Conservation (phyloP, 2,797 vertebrate species). For the Ptychadena robeensis region DNA sequence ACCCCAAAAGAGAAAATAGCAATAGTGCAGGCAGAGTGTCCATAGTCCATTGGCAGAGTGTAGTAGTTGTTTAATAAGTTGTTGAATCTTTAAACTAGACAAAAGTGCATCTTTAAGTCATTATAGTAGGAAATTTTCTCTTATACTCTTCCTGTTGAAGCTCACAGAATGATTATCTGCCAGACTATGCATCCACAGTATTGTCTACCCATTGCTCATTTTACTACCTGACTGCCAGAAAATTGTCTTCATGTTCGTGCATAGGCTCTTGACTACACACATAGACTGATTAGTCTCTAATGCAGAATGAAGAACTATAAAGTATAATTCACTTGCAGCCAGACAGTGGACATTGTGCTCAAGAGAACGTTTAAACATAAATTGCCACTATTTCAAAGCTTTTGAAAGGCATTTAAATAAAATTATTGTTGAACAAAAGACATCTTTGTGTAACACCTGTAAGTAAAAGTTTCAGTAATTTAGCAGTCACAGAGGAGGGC, state of each 20-base stretch:
- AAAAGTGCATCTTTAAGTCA: not conserved
- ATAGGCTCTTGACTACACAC: constrained; percentile 8
- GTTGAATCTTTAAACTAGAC: not conserved
- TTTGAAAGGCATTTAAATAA: not conserved
- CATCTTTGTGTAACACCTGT: not conserved
- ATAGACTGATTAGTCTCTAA: constrained; percentile 1
- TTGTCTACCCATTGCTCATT: not conserved
- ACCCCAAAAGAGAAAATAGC: not conserved
- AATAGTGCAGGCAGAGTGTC: not conserved
- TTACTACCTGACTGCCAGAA: constrained; percentile 19
- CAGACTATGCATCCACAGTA: constrained; percentile 22
- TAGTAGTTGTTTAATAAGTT: not conserved
- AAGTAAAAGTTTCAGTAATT: not conserved
- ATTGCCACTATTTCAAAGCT: not conserved
- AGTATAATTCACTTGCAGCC: not conserved
- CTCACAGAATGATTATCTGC: constrained; percentile 11
- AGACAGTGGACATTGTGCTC: constrained; percentile 6
- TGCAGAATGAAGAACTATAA: not conserved
- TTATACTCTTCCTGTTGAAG: not conserved
- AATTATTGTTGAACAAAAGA: not conserved
- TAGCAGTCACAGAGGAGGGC: too few species aligned
- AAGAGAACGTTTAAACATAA: not conserved
- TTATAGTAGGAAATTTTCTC: not conserved
- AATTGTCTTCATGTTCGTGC: constrained; percentile 5
- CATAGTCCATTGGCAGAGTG: not conserved